These are phyloP conservation scores for Scomber colias DNA, from an alignment of 2,113 vertebrate species.

Conservation along the genomic window DNA sequence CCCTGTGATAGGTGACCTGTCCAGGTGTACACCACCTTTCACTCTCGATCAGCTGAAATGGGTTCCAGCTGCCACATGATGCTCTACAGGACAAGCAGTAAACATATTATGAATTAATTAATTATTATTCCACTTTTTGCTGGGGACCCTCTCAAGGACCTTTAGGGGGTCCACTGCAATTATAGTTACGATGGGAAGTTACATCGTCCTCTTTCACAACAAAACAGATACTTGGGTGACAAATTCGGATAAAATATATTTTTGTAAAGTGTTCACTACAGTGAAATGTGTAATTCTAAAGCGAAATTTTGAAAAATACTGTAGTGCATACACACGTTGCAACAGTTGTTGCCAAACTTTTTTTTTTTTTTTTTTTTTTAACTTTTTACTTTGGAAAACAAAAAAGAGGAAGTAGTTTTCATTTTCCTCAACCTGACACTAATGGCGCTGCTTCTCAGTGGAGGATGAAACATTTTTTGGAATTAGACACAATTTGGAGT, in stretches of 20 bases:
- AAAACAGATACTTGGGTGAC: background rate
- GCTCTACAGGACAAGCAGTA: no score
- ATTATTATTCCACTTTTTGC: no score
- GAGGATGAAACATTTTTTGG: slow-evolving; percentile 23
- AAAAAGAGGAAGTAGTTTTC: slow-evolving; percentile 47
- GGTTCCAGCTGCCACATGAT: no score
- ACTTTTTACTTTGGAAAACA: slow-evolving; percentile 55
- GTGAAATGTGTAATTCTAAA: background rate
- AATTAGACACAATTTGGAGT: background rate
- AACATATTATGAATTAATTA: no score
- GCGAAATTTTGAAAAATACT: no score
- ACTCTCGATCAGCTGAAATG: no score
- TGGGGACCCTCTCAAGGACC: no score
- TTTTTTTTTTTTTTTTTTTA: no score
- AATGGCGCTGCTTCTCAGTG: slow-evolving; percentile 35
- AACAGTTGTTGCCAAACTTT: background rate
- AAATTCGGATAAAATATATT: background rate
- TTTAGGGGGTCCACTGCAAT: no score
- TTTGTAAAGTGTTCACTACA: rapidly evolving
- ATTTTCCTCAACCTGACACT: background rate
- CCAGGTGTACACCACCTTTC: no score
- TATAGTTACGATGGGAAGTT: background rate
- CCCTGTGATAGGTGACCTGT: no score
- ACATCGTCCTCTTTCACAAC: background rate
- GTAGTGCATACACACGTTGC: background rate